Evolutionary conservation across 2,888 invertebrate species (phyloP).

Genomic region (Eupithecia abbreviata): DNA sequence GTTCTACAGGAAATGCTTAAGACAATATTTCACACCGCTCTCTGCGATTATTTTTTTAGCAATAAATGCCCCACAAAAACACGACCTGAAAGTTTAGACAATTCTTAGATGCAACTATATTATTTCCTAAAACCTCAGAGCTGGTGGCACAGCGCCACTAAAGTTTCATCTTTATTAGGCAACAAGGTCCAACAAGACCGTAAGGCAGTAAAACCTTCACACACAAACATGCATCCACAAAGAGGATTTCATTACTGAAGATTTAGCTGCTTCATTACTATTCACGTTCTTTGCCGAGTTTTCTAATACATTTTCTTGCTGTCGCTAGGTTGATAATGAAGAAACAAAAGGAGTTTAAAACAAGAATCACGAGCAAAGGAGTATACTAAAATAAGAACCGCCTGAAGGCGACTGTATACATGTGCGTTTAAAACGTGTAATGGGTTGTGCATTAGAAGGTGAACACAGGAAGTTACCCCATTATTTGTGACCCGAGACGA

Average conservation of each 20-base stretch:
- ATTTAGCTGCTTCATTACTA: slow-evolving; percentile 8
- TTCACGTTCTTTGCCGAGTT: slow-evolving; percentile 1
- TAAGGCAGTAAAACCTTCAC: slow-evolving; percentile 12
- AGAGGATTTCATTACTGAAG: slow-evolving; percentile 16
- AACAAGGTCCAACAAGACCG: slow-evolving; percentile 15
- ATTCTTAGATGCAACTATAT: not conserved
- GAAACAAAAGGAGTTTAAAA: slow-evolving; percentile 6
- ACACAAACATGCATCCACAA: slow-evolving; percentile 13
- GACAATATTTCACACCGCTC: not conserved
- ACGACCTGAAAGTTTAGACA: not conserved
- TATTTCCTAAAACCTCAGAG: not conserved
- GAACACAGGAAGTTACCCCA: slow-evolving; percentile 65
- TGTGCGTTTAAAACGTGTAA: slow-evolving; percentile 25
- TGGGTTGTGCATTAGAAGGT: slow-evolving; percentile 49
- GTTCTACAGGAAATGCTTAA: not conserved
- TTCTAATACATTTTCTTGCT: slow-evolving; percentile 12
- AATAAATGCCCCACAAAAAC: not conserved
- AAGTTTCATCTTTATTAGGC: slow-evolving; percentile 14
- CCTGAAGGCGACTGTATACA: slow-evolving; percentile 8
- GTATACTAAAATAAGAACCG: slow-evolving; percentile 4
- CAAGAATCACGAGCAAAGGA: slow-evolving; percentile 3
- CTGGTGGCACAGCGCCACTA: slow-evolving; percentile 7
- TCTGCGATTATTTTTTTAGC: not conserved
- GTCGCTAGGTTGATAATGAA: not conserved
- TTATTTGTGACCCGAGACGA: slow-evolving; percentile 73